Evolutionary conservation across 2,797 vertebrate species (phyloP).

Genomic region (Manis crassicaudata): DNA sequence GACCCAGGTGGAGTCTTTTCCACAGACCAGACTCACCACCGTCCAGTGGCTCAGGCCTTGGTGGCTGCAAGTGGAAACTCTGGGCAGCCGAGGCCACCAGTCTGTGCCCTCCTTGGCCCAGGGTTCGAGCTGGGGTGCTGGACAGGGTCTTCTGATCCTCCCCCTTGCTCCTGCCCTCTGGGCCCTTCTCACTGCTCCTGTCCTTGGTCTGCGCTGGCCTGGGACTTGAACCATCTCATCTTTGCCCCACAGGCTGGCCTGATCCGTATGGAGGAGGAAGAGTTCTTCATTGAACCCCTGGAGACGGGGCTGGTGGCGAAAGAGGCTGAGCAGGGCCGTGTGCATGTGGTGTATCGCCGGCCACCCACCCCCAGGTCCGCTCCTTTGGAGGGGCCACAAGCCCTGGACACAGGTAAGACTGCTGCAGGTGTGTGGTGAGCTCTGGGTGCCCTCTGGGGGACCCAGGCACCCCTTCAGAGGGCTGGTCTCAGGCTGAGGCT

Average conservation of each 20-base stretch:
- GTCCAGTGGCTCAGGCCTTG: background rate
- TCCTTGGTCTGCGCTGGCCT: slow-evolving; percentile 28
- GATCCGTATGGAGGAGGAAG: slow-evolving; percentile 96
- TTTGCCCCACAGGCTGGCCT: slow-evolving; percentile 93
- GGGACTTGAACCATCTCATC: slow-evolving; percentile 75
- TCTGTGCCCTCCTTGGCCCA: background rate
- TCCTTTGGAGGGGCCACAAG: slow-evolving; percentile 79
- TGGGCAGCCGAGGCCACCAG: background rate
- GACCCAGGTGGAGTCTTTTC: background rate
- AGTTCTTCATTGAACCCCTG: slow-evolving; percentile 98
- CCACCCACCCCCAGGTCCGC: slow-evolving; percentile 84
- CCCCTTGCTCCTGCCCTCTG: too few relatives aligned
- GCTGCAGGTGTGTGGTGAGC: background rate
- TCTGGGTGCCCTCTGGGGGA: background rate
- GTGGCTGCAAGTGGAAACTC: background rate
- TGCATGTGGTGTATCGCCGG: slow-evolving; percentile 96
- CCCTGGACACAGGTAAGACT: slow-evolving; percentile 92
- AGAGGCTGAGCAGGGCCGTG: slow-evolving; percentile 88
- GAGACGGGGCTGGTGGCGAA: slow-evolving; percentile 89
- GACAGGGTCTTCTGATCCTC: background rate
- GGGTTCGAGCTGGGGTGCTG: background rate
- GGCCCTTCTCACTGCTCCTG: slow-evolving; percentile 59
- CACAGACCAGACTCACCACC: too few relatives aligned
- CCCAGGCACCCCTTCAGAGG: background rate
- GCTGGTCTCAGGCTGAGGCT: background rate